Evolutionary conservation across 2,888 invertebrate species (phyloP).

Genomic region (Tenodera sinensis): DNA sequence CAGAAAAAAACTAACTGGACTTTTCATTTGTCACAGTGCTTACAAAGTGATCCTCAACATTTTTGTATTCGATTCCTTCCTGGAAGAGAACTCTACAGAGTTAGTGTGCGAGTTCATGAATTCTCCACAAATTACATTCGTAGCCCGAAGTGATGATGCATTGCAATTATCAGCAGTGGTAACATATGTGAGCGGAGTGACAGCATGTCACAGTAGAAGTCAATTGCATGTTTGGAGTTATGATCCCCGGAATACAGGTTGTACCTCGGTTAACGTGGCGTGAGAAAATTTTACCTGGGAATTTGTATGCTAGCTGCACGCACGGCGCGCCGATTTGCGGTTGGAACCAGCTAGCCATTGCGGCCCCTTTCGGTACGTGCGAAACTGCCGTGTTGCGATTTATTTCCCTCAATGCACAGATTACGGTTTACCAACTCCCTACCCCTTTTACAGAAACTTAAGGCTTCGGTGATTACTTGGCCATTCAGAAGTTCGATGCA

Average conservation of each 20-base stretch:
- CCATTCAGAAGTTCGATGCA: background rate
- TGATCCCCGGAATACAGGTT: background rate
- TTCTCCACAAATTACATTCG: too few species aligned
- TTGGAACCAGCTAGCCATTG: background rate
- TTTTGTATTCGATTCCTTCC: too few species aligned
- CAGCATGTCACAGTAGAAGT: background rate
- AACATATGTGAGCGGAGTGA: background rate
- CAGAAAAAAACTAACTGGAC: too few species aligned
- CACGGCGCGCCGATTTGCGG: background rate
- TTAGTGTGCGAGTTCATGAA: too few species aligned
- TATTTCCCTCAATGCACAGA: background rate
- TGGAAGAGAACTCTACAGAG: too few species aligned
- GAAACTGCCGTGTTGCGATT: background rate
- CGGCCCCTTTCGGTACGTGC: background rate
- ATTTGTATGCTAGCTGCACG: background rate
- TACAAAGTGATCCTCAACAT: too few species aligned
- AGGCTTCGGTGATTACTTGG: background rate
- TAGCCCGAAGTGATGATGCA: background rate
- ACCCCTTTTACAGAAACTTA: background rate
- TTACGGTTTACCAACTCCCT: background rate
- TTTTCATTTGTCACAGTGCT: too few species aligned
- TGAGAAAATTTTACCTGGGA: background rate
- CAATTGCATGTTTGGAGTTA: background rate
- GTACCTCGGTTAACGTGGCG: background rate
- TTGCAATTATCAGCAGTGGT: background rate